Evolutionary conservation across 2,888 invertebrate species (phyloP), one percentile per base, ranked within the genome.

Genomic region (Dolichopus griseipennis): DNA sequence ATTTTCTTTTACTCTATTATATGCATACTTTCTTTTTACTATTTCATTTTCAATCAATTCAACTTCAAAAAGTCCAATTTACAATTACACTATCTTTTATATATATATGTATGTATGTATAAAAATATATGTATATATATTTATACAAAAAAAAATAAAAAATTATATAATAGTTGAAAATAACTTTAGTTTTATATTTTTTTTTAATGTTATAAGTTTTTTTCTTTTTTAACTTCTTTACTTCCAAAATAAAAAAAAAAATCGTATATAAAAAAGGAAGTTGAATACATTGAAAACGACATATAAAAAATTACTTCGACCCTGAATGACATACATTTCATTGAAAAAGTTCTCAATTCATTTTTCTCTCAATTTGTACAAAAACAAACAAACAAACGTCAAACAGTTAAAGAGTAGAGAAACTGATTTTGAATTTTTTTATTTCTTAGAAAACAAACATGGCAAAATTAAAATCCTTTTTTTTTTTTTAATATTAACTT

Each of bases 1-100:
- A 41, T 41, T 41, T 5, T 41, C 9, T 2, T 41, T 12, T 41
- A 5, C 15, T 4, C 8, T 12, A 6, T 9, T 41, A 5, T 7
- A 5, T 15, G 41, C 41, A 5, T 41, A 41, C 9, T 41, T 41
- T 41, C 41, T 12, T 52, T 15, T 52, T 52, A 15, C 6, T 52
- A 52, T 52, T 18, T 52, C 52, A 18, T 52, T 52, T 52, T 52
- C 41, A 52, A 52, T 52, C 52, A 52, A 52, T 52, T 52, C 52
- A 52, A 52, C 37, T 52, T 52, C 52, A 3, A n/a, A 52, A 52
- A 52, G 52, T 52, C 52, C 52, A 52, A 52, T 52, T 52, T 52
- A 52, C 52, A 52, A n/a, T 52, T 52, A 52, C 52, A 52, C 15
- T 18, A 18, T 18, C 41, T 41, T 41, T 41, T 27, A 27, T 27